Evolutionary conservation across 2,797 vertebrate genomes (phyloP), one percentile per base, ranked within the genome.

Genomic region (Sandelia bainsii): DNA sequence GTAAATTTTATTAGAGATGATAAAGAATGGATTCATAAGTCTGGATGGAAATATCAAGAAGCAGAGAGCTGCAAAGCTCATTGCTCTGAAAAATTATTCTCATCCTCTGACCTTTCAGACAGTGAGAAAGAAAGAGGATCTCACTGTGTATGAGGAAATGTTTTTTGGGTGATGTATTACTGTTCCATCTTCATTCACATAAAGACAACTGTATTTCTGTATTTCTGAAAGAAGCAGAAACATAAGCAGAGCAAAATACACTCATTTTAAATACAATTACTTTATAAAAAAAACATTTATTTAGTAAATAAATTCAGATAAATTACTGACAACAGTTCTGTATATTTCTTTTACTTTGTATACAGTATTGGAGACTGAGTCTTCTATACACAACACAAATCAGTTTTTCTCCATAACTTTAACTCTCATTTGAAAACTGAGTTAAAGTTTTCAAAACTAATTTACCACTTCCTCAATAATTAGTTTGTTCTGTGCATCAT

Each of bases 1-100:
- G 85, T 53, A 92, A 91, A 93, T 94, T 92, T 93, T 89, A 94
- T 94, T 94, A 94, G 81, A 74, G 85, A 87, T 83, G 86, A 92
- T 90, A 93, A 93, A 87, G 82, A 86, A 92, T 88, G 83, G 91
- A 91, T 86, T 93, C 88, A 90, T 89, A 91, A 86, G 89, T 82
- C 76, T 84, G 83, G 83, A 80, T 86, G 77, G 74, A 90, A 91
- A 93, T 83, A 75, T 80, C 51, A 27, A 78, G 81, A 82, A 84
- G 77, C 79, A 75, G 75, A 77, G 60, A 74, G 74, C 87, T 66
- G 72, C 62, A 73, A 79, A 76, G 72, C 76, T 68, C 69, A 78
- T 76, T 83, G 74, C 79, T 87, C 70, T 74, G 71, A 87, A 87
- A 81, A 82, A 91, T 75, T 53, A 19, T 74, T 88, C 82, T 83